phyloP scores from a whole-genome alignment of 64 coral and sea anemone species.

The Montipora sp. region DNA sequence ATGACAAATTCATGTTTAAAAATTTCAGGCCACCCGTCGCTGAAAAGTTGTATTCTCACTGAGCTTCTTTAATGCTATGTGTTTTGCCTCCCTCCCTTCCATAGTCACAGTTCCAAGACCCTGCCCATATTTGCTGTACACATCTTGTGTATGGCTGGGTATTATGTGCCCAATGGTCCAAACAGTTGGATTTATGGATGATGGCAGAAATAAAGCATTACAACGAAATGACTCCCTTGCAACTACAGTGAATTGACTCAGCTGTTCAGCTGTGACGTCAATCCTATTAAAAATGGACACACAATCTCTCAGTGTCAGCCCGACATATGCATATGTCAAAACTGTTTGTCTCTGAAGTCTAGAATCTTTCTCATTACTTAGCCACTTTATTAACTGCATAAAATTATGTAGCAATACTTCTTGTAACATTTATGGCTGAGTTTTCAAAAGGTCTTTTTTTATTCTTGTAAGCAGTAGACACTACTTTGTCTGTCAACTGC shows the following conservation, averaged over 20 bases:
- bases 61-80: conserved; percentile 70
- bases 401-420: conserved; percentile 80
- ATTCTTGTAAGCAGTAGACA: conserved; percentile 19
- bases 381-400: conserved; percentile 60
- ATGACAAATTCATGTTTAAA: conserved; percentile 92
- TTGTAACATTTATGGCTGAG: conserved; percentile 60
- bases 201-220: conserved; percentile 71
- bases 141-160: conserved; percentile 51
- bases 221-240: conserved; percentile 49
- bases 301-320: conserved; percentile 66
- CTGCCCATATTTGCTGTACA: conserved; percentile 56
- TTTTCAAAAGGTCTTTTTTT: conserved; percentile 63
- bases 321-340: conserved; percentile 47
- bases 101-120: conserved; percentile 71
- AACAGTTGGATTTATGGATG: conserved; percentile 69
- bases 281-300: conserved; percentile 61
- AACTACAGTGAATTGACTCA: not conserved
- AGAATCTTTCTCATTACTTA: conserved; percentile 48
- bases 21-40: conserved; percentile 68
- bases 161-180: conserved; percentile 75
- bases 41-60: conserved; percentile 79
- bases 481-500: conserved; percentile 49
- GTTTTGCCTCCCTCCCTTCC: conserved; percentile 81
- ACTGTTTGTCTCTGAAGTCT: conserved; percentile 41
- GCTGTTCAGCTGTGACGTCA: conserved; percentile 51